Evolutionary conservation across 2,888 invertebrate genomes (phyloP).

Genomic region (Oscheius sp.): DNA sequence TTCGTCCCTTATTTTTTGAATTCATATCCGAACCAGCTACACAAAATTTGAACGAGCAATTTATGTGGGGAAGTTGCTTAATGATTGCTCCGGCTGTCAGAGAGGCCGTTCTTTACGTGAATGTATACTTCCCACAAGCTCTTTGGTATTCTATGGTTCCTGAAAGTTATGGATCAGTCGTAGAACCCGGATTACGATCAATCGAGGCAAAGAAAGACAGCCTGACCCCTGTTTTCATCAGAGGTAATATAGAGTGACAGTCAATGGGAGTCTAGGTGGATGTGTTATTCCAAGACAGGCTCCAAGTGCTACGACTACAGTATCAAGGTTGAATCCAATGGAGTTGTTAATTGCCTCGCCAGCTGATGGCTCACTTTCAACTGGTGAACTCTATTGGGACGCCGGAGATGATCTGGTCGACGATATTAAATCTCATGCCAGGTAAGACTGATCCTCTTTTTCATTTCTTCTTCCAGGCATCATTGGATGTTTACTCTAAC

Average conservation of each 20-base stretch:
- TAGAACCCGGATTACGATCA: constrained; percentile 47
- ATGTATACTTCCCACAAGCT: constrained; percentile 71
- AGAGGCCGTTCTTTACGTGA: constrained; percentile 48
- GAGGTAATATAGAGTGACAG: constrained; percentile 32
- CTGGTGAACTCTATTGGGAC: constrained; percentile 62
- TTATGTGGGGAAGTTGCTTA: constrained; percentile 62
- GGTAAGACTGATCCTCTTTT: no score
- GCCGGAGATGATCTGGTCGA: constrained; percentile 53
- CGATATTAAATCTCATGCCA: background rate
- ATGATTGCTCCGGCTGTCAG: constrained; percentile 62
- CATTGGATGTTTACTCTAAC: constrained; percentile 48
- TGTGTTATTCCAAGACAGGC: constrained; percentile 75
- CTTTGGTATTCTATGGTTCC: constrained; percentile 69
- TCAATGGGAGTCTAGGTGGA: constrained; percentile 70
- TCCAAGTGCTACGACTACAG: constrained; percentile 56
- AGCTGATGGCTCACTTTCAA: constrained; percentile 21
- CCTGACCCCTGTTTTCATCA: constrained; percentile 61
- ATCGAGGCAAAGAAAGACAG: constrained; percentile 53
- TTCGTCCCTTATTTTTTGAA: constrained; percentile 65
- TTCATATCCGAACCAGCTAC: constrained; percentile 50
- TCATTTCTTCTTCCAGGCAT: constrained; percentile 14
- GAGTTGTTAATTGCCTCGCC: constrained; percentile 75
- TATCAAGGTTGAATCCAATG: constrained; percentile 76
- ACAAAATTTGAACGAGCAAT: constrained; percentile 52
- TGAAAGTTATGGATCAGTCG: constrained; percentile 48